Conservation (phyloP, 2,888 invertebrate species). For the Erebia epiphron region DNA sequence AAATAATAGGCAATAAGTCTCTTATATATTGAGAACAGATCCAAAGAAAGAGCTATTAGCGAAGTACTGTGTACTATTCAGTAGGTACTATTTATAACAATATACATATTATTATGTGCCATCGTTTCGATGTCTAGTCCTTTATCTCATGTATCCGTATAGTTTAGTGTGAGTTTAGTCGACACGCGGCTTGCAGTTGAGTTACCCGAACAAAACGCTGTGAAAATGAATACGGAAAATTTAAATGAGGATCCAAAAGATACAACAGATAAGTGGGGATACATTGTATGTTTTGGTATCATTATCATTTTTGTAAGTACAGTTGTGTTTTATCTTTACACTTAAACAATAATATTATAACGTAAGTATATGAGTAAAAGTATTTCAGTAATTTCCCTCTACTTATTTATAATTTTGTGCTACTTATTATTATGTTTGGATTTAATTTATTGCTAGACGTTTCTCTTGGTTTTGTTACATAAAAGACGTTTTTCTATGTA, state of each 20-base stretch:
- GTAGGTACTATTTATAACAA: too few relatives aligned
- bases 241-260: slow-evolving; percentile 36
- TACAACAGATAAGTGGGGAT: slow-evolving; percentile 81
- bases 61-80: background rate
- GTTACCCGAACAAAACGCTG: slow-evolving; percentile 3
- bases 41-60: slow-evolving; percentile 27
- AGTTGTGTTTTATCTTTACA: background rate
- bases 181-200: slow-evolving; percentile 10
- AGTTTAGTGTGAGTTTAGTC: slow-evolving; percentile 28
- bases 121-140: slow-evolving; percentile 14
- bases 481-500: background rate
- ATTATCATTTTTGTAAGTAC: slow-evolving; percentile 85
- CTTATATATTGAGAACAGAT: background rate
- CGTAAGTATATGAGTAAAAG: background rate
- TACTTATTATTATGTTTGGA: too few relatives aligned
- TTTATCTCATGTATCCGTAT: slow-evolving; percentile 28
- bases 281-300: slow-evolving; percentile 84
- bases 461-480: background rate
- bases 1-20: too few relatives aligned
- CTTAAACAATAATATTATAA: background rate
- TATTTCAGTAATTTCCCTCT: background rate
- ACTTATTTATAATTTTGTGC: background rate
- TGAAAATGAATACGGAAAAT: slow-evolving; percentile 35
- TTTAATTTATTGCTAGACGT: background rate
- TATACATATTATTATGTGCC: background rate